Evolutionary conservation across 2,888 invertebrate genomes (phyloP).

Genomic region (Acutogordius australiensis): DNA sequence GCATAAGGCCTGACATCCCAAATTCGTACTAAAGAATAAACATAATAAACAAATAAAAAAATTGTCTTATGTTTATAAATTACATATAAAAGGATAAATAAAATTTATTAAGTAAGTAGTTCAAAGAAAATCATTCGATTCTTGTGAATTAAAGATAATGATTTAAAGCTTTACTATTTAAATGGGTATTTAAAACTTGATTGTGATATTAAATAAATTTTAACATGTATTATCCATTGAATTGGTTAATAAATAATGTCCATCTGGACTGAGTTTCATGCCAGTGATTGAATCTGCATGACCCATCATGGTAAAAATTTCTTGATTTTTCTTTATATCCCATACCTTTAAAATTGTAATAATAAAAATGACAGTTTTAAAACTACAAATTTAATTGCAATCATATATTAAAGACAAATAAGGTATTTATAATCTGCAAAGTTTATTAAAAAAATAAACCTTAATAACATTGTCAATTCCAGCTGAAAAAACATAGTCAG

Average conservation of each 20-base stretch:
- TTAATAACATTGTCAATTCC: constrained; percentile 91
- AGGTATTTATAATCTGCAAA: background rate
- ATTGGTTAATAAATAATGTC: constrained; percentile 56
- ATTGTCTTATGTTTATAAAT: too few relatives aligned
- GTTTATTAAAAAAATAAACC: constrained; percentile 21
- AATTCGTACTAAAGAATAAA: constrained; percentile 35
- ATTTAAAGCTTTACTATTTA: too few relatives aligned
- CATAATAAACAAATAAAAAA: too few relatives aligned
- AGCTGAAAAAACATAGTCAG: constrained; percentile 68
- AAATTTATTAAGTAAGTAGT: too few relatives aligned
- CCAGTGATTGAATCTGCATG: constrained; percentile 82
- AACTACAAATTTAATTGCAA: too few relatives aligned
- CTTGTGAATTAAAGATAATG: too few relatives aligned
- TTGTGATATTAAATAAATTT: too few relatives aligned
- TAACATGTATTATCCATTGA: constrained; percentile 72
- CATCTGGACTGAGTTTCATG: constrained; percentile 40
- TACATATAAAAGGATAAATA: too few relatives aligned
- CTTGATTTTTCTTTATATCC: constrained; percentile 64
- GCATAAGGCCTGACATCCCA: constrained; percentile 91
- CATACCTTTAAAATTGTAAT: constrained; percentile 36
- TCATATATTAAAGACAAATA: too few relatives aligned
- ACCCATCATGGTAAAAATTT: constrained; percentile 53
- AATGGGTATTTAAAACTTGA: too few relatives aligned
- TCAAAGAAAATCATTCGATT: too few relatives aligned
- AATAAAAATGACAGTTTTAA: too few relatives aligned